phyloP scores from a whole-genome alignment of 2,888 invertebrate genomes.

The Prosopocoilus inquinatus region DNA sequence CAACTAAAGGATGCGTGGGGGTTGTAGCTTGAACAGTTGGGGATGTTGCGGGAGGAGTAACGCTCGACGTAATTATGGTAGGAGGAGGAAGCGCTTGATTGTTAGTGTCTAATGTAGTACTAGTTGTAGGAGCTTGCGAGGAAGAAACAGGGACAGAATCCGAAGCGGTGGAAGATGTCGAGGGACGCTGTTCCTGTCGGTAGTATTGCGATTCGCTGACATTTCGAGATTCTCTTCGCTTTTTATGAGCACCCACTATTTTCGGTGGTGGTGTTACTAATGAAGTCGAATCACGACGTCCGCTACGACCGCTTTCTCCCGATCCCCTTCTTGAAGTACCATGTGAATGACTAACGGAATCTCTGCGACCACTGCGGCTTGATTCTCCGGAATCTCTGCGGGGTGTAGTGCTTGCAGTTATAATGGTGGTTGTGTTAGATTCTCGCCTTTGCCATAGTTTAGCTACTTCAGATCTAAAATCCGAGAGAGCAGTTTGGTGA shows the following conservation, averaged over 20 bases:
- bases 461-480: slow-evolving; percentile 70
- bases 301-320: slow-evolving; percentile 67
- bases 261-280: slow-evolving; percentile 57
- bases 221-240: slow-evolving; percentile 57
- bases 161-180: slow-evolving; percentile 70
- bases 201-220: slow-evolving; percentile 56
- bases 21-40: slow-evolving; percentile 61
- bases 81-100: slow-evolving; percentile 67
- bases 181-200: slow-evolving; percentile 66
- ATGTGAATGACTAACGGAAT: slow-evolving; percentile 55
- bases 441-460: slow-evolving; percentile 69
- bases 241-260: slow-evolving; percentile 60
- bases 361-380: slow-evolving; percentile 64
- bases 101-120: slow-evolving; percentile 55
- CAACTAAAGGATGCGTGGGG: slow-evolving; percentile 53
- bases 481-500: slow-evolving; percentile 61
- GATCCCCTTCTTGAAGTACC: slow-evolving; percentile 64
- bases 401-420: slow-evolving; percentile 46
- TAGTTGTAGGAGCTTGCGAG: slow-evolving; percentile 42
- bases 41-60: slow-evolving; percentile 79
- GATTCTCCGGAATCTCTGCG: slow-evolving; percentile 68
- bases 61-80: slow-evolving; percentile 79
- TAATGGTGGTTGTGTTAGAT: slow-evolving; percentile 54
- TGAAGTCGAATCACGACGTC: slow-evolving; percentile 67
- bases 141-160: slow-evolving; percentile 64